phyloP scores from a whole-genome alignment of 2,797 vertebrate species.

The Acridotheres tristis region DNA sequence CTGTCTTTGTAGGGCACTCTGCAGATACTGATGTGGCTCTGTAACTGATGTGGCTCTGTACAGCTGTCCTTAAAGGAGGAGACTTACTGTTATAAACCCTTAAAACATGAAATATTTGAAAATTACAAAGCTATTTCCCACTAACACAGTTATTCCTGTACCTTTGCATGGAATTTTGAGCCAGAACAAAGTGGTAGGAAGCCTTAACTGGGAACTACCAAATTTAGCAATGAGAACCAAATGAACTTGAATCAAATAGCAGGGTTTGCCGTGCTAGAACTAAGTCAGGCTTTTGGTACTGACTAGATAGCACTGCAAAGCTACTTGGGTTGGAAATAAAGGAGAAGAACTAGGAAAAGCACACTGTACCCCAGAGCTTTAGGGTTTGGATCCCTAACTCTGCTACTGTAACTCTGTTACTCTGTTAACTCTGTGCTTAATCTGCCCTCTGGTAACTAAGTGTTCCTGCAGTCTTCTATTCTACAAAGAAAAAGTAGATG shows the following conservation, averaged over 20 bases:
- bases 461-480: background rate
- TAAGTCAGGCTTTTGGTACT: background rate
- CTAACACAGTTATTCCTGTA: background rate
- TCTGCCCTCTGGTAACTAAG: background rate
- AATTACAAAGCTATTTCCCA: background rate
- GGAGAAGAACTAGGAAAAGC: background rate
- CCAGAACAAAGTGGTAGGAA: background rate
- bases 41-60: background rate
- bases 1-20: background rate
- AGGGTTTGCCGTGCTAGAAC: background rate
- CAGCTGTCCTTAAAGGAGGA: background rate
- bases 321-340: background rate
- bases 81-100: background rate
- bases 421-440: background rate
- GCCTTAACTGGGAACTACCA: background rate
- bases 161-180: background rate
- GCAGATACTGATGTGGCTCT: background rate
- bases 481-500: background rate
- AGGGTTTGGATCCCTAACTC: background rate
- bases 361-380: background rate
- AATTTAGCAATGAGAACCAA: background rate
- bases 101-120: background rate
- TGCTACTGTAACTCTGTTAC: background rate
- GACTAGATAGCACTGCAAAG: background rate
- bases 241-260: background rate